These are phyloP conservation scores for Drosophila hamatofila DNA, from an alignment of 2,888 invertebrate genomes.

Conservation along the genomic window DNA sequence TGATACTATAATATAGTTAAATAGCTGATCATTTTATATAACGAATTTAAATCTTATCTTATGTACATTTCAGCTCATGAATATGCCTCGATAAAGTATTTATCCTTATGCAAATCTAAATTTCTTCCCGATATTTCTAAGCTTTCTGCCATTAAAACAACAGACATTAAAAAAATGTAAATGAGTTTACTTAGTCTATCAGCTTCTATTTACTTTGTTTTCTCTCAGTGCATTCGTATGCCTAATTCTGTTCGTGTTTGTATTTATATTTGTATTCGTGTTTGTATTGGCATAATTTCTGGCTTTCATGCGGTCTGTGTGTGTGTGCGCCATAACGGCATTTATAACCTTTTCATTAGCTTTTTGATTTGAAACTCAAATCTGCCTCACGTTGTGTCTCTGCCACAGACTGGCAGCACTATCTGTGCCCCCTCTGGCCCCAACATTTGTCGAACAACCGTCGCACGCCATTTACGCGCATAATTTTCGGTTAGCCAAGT, in stretches of 20 bases:
- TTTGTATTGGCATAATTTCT: slow-evolving; percentile 72
- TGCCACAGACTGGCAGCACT: slow-evolving; percentile 19
- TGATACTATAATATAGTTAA: too few relatives aligned
- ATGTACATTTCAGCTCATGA: background rate
- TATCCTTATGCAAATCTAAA: background rate
- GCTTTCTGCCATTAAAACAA: too few relatives aligned
- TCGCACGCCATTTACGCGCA: slow-evolving; percentile 63
- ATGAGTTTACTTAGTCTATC: background rate
- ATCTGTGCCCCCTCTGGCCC: background rate
- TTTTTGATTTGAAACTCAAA: slow-evolving; percentile 78
- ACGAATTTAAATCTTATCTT: too few relatives aligned
- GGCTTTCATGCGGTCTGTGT: slow-evolving; percentile 23
- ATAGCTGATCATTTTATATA: background rate
- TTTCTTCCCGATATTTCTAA: background rate
- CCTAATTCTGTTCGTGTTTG: slow-evolving; percentile 23
- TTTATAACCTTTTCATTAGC: slow-evolving; percentile 80
- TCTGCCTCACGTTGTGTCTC: slow-evolving; percentile 51
- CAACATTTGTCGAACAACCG: slow-evolving; percentile 1
- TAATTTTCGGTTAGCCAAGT: slow-evolving; percentile 54
- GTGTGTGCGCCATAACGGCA: slow-evolving; percentile 63
- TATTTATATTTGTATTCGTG: slow-evolving; percentile 28
- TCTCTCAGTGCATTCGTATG: slow-evolving; percentile 23
- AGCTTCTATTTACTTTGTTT: background rate
- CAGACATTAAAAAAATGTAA: background rate
- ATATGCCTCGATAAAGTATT: too few relatives aligned